Percentiles rank a stretch among this genome's conserved stretches.
phyloP scores from a whole-genome alignment of 2,888 invertebrate species.

The Dynastes grantii region DNA sequence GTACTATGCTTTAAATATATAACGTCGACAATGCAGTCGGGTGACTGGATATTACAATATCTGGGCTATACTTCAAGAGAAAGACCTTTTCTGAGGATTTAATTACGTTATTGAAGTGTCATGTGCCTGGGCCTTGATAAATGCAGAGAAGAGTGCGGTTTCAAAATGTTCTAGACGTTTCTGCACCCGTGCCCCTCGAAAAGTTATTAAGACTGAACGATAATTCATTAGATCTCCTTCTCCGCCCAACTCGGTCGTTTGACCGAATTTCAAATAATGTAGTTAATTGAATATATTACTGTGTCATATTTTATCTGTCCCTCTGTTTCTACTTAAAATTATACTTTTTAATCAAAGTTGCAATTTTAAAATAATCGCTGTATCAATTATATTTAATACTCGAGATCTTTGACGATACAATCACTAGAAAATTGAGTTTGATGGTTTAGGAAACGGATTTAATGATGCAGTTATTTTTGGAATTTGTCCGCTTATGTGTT shows the following conservation, averaged over 20 bases:
- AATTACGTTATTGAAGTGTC: slow-evolving; percentile 71
- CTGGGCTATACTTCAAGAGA: slow-evolving; percentile 68
- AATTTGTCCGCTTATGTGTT: too few species aligned
- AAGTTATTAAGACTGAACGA: slow-evolving; percentile 67
- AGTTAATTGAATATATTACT: slow-evolving; percentile 49
- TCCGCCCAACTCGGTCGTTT: slow-evolving; percentile 26
- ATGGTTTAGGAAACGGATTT: too few species aligned
- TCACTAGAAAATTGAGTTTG: too few species aligned
- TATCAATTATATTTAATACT: too few species aligned
- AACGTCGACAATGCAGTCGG: slow-evolving; percentile 62
- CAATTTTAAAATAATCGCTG: not conserved
- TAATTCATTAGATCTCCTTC: slow-evolving; percentile 60
- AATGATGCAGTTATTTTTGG: too few species aligned
- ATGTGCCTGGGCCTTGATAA: slow-evolving; percentile 70
- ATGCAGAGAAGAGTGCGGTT: slow-evolving; percentile 65
- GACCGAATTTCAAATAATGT: slow-evolving; percentile 49
- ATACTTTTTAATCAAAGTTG: slow-evolving; percentile 1
- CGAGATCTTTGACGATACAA: too few species aligned
- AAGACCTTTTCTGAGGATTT: slow-evolving; percentile 69
- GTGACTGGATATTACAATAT: slow-evolving; percentile 64
- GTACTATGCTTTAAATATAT: slow-evolving; percentile 67
- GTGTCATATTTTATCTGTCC: slow-evolving; percentile 40
- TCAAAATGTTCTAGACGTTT: slow-evolving; percentile 64
- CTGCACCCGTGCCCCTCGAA: slow-evolving; percentile 61
- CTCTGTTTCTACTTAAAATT: slow-evolving; percentile 19